These are phyloP conservation scores for Fulmarus glacialis DNA, from an alignment of 2,113 vertebrate species.

Conservation along the genomic window DNA sequence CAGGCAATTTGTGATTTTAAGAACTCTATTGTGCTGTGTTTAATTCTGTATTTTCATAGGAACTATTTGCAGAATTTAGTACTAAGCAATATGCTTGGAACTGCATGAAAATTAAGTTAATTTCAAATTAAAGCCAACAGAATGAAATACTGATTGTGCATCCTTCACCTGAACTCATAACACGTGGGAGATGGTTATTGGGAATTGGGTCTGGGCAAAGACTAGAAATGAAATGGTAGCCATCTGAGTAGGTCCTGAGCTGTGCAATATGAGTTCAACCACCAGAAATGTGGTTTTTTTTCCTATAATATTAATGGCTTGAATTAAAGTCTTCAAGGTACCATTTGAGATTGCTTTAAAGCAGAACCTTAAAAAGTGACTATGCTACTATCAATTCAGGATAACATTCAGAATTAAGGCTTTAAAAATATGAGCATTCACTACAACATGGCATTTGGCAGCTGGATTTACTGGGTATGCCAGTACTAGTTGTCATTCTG, in stretches of 20 bases:
- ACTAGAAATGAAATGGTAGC: not conserved
- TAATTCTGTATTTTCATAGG: not conserved
- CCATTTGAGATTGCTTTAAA: not conserved
- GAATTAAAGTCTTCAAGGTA: not conserved
- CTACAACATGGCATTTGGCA: not conserved
- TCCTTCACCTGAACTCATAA: not conserved
- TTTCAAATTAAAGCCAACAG: not conserved
- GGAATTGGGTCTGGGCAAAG: not conserved
- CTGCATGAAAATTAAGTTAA: not conserved
- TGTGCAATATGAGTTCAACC: not conserved
- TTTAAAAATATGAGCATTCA: not conserved
- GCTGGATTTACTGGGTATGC: not conserved
- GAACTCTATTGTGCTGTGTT: not conserved
- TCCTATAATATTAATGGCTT: not conserved
- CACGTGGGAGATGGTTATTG: not conserved
- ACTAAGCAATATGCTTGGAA: not conserved
- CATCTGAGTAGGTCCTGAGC: not conserved
- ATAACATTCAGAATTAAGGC: not conserved
- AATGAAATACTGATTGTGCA: not conserved
- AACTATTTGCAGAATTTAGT: not conserved
- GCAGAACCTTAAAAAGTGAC: not conserved
- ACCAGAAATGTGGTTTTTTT: not conserved
- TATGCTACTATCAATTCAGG: not conserved
- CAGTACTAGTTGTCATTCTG: not conserved
- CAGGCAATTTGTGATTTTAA: not conserved